Evolutionary conservation across 1,140 invertebrate species (phyloP).

Genomic region (Oscheius sp.): DNA sequence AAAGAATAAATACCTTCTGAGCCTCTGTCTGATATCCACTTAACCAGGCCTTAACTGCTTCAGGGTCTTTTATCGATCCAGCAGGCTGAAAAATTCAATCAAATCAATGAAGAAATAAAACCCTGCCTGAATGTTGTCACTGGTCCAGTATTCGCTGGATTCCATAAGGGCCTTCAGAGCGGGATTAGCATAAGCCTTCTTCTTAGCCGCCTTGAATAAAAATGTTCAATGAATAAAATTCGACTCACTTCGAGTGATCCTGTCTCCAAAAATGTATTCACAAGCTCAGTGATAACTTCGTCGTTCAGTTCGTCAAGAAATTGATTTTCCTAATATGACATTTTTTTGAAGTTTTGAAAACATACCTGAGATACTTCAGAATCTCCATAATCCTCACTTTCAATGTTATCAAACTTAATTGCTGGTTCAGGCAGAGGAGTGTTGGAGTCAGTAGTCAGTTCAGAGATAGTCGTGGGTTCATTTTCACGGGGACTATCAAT

Average conservation of each 20-base stretch:
- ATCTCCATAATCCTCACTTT: constrained; percentile 34
- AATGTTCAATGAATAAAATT: background rate
- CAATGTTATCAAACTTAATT: constrained; percentile 36
- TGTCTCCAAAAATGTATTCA: constrained; percentile 30
- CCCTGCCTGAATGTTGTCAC: constrained; percentile 23
- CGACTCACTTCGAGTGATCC: constrained; percentile 4
- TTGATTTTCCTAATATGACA: background rate
- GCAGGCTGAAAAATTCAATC: constrained; percentile 31
- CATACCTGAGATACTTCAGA: constrained; percentile 8
- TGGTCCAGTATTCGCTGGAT: constrained; percentile 34
- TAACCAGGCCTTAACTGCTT: constrained; percentile 31
- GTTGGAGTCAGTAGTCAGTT: constrained; percentile 25
- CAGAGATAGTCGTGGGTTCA: too few species aligned
- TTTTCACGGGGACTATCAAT: too few species aligned
- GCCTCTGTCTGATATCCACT: constrained; percentile 39
- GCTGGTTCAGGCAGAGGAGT: constrained; percentile 38
- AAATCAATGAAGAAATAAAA: background rate
- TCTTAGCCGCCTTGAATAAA: background rate
- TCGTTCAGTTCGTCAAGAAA: constrained; percentile 28
- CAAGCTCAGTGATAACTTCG: constrained; percentile 27
- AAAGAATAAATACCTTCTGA: constrained; percentile 25
- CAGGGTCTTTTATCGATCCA: constrained; percentile 43
- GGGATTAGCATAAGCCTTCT: constrained; percentile 16
- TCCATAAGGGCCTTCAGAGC: constrained; percentile 20
- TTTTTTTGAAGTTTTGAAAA: background rate